These are phyloP conservation scores for Lordiphosa andalusiaca DNA, from an alignment of 2,888 invertebrate genomes.

Conservation along the genomic window DNA sequence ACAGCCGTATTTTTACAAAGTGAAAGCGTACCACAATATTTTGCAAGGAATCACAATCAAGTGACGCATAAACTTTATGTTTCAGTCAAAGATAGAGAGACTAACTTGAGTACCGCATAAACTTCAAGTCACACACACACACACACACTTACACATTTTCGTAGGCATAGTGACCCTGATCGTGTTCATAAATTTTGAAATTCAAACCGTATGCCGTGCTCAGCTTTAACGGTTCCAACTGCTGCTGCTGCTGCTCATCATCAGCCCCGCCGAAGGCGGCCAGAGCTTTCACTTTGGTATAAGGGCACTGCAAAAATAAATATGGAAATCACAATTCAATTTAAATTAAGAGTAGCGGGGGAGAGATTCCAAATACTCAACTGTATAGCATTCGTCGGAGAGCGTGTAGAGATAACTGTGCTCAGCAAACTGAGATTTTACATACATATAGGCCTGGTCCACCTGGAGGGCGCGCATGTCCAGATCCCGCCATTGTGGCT, in stretches of 20 bases:
- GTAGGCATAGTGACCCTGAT: constrained; percentile 81
- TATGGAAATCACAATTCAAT: constrained; percentile 21
- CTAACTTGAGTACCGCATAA: background rate
- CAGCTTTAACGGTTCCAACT: constrained; percentile 80
- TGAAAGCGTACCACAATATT: too few species aligned
- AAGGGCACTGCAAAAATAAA: constrained; percentile 83
- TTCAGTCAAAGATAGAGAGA: too few species aligned
- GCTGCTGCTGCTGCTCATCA: constrained; percentile 6
- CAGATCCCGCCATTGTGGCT: constrained; percentile 82
- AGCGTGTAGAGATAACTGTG: constrained; percentile 84
- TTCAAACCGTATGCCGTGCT: constrained; percentile 82
- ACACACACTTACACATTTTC: constrained; percentile 73
- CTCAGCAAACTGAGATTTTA: constrained; percentile 73
- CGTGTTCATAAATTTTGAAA: constrained; percentile 83
- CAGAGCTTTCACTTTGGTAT: constrained; percentile 81
- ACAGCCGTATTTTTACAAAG: too few species aligned
- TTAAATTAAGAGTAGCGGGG: constrained; percentile 20
- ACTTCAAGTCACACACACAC: background rate
- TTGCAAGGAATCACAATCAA: too few species aligned
- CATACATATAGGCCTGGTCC: constrained; percentile 85
- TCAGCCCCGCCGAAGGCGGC: constrained; percentile 26
- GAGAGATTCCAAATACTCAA: constrained; percentile 68
- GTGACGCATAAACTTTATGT: too few species aligned
- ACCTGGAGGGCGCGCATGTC: constrained; percentile 83
- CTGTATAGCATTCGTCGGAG: constrained; percentile 86